These are phyloP conservation scores for Dicerorhinus sumatrensis DNA, from an alignment of 2,113 vertebrate species.

Conservation along the genomic window DNA sequence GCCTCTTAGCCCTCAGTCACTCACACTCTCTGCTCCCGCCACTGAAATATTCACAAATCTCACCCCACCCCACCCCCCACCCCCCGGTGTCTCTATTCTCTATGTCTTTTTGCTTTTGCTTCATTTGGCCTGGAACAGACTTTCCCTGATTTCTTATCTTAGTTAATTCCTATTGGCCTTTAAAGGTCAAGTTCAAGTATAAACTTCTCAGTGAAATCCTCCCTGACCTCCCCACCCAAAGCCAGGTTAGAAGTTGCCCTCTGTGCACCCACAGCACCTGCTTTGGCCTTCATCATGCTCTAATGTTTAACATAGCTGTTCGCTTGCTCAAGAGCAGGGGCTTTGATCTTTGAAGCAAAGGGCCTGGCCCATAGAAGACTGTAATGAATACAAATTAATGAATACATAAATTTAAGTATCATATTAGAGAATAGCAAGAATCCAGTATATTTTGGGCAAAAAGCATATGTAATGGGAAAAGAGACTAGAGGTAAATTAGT, in stretches of 20 bases:
- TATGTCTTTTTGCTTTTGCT: constrained; percentile 14
- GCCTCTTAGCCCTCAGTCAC: neutral
- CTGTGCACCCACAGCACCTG: neutral
- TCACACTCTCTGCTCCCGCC: neutral
- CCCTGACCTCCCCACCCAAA: neutral
- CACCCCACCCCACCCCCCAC: too few species aligned
- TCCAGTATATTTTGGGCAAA: constrained; percentile 45
- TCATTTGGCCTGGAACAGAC: neutral
- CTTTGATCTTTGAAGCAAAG: constrained; percentile 51
- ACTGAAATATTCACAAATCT: constrained; percentile 30
- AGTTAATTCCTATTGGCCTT: constrained; percentile 28
- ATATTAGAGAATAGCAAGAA: constrained; percentile 31
- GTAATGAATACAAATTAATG: constrained; percentile 50
- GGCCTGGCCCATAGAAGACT: neutral
- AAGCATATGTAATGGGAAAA: constrained; percentile 15
- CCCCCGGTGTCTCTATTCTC: neutral
- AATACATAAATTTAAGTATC: constrained; percentile 36
- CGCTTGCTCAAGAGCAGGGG: neutral
- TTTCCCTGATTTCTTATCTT: constrained; percentile 9
- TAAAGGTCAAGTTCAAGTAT: constrained; percentile 50
- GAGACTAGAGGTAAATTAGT: constrained; percentile 15
- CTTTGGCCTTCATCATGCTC: constrained; percentile 35
- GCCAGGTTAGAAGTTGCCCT: neutral
- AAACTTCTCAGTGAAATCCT: neutral
- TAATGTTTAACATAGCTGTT: constrained; percentile 30